Base-by-base conservation (phyloP, 2,113 vertebrate genomes). In the Rattus rattus region DNA sequence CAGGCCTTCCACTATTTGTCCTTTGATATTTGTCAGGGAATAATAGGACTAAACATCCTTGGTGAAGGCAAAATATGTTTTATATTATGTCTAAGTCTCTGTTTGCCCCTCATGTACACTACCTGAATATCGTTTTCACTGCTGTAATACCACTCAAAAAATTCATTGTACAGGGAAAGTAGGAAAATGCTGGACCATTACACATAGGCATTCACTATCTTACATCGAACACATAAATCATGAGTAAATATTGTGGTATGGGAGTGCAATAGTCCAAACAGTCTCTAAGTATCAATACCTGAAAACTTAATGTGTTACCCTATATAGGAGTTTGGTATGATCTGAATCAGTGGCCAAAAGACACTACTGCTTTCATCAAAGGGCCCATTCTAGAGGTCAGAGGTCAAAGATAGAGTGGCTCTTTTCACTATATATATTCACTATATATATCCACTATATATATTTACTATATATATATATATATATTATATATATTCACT, bases 171-270 rank as follows among this genome's bases (percentile, higher is more conserved):
- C 4, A 69, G 56, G 85, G 20, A 47, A 76, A 92, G 9, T 90
- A 94, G 80, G 49, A 90, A 92, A 39, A 52, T 54, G 7, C 65
- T 90, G 3, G 43, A 56, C 4, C 54, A 90, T 81, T 52, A 77
- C 10, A 6, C 13, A 20, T 16, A 67, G 56, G 28, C 39, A 93
- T 56, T 85, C 20, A 88, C 63, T 79, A 47, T 63, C n/a, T 86
- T 88, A 91, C 13, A 19, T 54, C 8, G 52, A 93, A 17, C 13
- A 49, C 61, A 59, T 56, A 85, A 93, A 54, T 33, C 69, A 39
- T 59, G 7, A 94, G 28, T 39, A 91, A 33, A 84, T 86, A 89
- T 76, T 14, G 43, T 91, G 65, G 43, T n/a, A 93, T 43, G 93
- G 28, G 2, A 75, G 24, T 94, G 6, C 10, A 84, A 83, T 14